Evolutionary conservation across 2,113 vertebrate species (phyloP).

Genomic region (Nannospalax galili): DNA sequence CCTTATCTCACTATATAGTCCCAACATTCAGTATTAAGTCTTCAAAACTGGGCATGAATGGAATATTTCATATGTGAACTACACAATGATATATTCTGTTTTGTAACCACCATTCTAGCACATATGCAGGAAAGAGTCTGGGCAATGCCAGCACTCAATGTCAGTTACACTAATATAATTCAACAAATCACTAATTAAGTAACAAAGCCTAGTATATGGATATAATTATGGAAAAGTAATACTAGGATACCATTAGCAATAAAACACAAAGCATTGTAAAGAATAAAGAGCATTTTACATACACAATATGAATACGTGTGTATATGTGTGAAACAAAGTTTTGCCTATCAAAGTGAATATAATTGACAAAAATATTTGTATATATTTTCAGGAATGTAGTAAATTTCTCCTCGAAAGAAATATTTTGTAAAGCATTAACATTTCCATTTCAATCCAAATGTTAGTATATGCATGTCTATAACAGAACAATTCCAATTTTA

Average conservation of each 20-base stretch:
- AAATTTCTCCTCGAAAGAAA: not conserved
- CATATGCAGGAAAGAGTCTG: not conserved
- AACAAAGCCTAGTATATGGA: not conserved
- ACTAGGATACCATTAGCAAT: not conserved
- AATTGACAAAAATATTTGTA: not conserved
- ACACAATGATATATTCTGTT: not conserved
- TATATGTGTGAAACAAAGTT: not conserved
- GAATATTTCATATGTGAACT: not conserved
- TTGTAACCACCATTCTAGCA: not conserved
- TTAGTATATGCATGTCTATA: not conserved
- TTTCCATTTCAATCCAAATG: not conserved
- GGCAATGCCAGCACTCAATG: fast-evolving
- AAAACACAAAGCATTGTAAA: not conserved
- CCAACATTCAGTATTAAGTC: fast-evolving
- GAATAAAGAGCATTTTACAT: not conserved
- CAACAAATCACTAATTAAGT: constrained; percentile 22
- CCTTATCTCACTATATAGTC: not conserved
- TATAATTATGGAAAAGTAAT: not conserved
- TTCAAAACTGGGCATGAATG: not conserved
- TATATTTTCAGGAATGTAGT: not conserved
- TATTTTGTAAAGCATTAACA: not conserved
- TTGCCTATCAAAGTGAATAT: not conserved
- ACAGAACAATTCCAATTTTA: not conserved
- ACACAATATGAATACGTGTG: not conserved
- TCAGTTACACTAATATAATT: not conserved